A percentile compares a stretch with the other conserved stretches of the same genome.
Conservation (phyloP, 2,113 vertebrate species). For the Cyphomyrus discorhynchus region DNA sequence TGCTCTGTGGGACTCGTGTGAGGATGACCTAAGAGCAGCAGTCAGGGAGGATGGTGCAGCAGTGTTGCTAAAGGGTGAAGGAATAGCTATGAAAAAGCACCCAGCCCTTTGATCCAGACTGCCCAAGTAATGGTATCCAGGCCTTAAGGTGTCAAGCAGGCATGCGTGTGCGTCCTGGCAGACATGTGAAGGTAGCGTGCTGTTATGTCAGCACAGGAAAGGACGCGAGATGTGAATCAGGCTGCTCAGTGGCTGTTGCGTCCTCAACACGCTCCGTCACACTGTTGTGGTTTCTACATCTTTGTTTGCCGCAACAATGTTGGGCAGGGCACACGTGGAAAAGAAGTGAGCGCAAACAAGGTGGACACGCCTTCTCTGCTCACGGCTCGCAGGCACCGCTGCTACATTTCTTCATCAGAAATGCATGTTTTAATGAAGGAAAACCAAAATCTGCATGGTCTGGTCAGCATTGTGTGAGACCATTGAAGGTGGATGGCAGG, state of each 20-base stretch:
- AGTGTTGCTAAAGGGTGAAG: background rate
- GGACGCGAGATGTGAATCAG: background rate
- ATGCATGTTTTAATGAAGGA: background rate
- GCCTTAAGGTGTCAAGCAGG: background rate
- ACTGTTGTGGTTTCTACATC: background rate
- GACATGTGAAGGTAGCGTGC: background rate
- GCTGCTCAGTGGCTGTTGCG: background rate
- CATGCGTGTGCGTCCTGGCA: background rate
- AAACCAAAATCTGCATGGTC: background rate
- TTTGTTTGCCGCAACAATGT: background rate
- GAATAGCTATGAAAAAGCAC: background rate
- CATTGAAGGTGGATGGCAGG: background rate
- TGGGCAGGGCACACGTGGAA: background rate
- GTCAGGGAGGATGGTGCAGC: background rate
- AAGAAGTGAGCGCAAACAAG: background rate
- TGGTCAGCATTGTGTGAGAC: background rate
- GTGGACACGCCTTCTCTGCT: background rate
- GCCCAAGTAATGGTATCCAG: background rate
- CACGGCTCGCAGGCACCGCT: background rate
- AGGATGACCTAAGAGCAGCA: background rate
- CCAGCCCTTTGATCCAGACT: background rate
- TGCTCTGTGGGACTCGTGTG: background rate
- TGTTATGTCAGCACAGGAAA: background rate
- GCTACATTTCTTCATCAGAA: background rate
- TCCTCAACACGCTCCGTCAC: background rate